Evolutionary conservation across 2,797 vertebrate species (phyloP).

Genomic region (Saxicola maurus): DNA sequence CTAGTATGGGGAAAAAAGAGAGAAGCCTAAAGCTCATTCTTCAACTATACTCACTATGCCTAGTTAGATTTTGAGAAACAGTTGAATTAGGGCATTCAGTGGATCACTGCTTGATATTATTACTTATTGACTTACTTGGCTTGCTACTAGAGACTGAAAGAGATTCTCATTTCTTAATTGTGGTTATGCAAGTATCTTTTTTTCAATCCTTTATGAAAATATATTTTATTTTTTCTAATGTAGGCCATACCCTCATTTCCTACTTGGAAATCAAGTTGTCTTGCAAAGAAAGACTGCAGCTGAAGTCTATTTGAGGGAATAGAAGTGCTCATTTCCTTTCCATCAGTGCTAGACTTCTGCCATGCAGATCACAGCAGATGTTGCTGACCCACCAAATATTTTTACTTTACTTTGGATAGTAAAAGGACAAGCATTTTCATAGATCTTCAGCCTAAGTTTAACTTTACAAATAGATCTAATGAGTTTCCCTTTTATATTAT

Average conservation of each 20-base stretch:
- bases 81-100: neutral
- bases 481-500: neutral
- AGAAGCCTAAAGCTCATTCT: neutral
- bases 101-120: neutral
- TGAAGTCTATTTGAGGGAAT: neutral
- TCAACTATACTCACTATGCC: fast-evolving
- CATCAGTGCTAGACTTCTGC: neutral
- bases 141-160: neutral
- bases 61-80: neutral
- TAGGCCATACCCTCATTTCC: neutral
- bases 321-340: neutral
- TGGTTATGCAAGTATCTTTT: neutral
- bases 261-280: neutral
- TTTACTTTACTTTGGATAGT: neutral
- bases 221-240: neutral
- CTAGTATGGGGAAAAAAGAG: neutral
- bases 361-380: neutral
- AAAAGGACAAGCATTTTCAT: neutral
- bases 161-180: neutral
- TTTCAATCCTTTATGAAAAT: neutral
- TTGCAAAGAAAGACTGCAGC: neutral
- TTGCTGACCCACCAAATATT: neutral
- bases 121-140: neutral
- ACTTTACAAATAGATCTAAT: neutral
- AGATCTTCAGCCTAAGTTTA: neutral